Base-by-base conservation (phyloP, 1,140 invertebrate species). In the Eurosta solidaginis region DNA sequence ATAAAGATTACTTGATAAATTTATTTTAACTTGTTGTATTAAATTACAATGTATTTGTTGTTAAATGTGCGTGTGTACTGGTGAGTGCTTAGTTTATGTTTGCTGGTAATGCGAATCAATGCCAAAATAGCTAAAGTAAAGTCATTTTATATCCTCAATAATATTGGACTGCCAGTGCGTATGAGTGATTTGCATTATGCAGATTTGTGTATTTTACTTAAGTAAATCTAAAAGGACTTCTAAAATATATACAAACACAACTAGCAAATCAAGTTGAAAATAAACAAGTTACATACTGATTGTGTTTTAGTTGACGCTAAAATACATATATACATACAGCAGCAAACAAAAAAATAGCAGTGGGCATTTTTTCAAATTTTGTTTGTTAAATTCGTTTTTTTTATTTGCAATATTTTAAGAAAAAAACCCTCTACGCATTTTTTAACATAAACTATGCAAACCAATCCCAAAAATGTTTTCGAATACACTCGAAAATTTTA, bases 181-280 rank as follows among this genome's bases (percentile, higher is more conserved):
- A 45, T 75, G 83, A 81, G 77, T 83, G 82, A 85, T 82, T 85
- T 77, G 82, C 82, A 81, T 82, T 84, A 82, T 79, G 79, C 74
- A 49, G 74, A 81, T 81, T 79, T 81, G 85, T n/a, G n/a, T n/a
- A n/a, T n/a, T n/a, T n/a, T n/a, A n/a, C n/a, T 83, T 85, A 85
- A 85, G 84, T 84, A 85, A 85, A 85, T 82, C 59, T 54, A 25
- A 27, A 3, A 17, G 33, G 27, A 12, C 59, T 10, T 0, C n/a
- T n/a, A n/a, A n/a, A 29, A 3, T 6, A 33, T 14, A 68, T 42
- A 68, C 59, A 68, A 68, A 84, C 83, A 84, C 85, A 80, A 85
- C 83, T 85, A 82, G 82, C 84, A 85, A 85, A 85, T 85, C 83
- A 85, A 85, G 82, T 85, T 81, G 77, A 85, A 85, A 85, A 85